Percentiles rank a stretch among this genome's conserved stretches.
These are phyloP conservation scores for Metellina segmentata DNA, from an alignment of 2,888 invertebrate genomes.

Conservation along the genomic window DNA sequence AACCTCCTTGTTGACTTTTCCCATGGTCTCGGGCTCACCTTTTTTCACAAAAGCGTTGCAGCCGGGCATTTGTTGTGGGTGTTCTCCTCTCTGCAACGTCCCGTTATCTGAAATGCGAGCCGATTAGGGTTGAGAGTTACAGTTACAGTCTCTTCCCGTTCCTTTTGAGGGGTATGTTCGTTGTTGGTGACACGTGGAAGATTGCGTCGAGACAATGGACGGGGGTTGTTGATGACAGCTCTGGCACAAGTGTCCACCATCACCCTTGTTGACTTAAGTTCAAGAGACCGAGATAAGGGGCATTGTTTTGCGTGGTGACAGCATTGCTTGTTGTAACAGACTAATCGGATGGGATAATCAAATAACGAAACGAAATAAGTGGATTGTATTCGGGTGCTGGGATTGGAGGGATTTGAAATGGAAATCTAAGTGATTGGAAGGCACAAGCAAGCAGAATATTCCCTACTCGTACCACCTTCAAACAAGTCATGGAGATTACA, in stretches of 20 bases:
- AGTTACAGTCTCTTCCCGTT: neutral
- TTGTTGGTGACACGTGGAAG: neutral
- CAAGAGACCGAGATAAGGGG: neutral
- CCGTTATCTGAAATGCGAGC: constrained; percentile 38
- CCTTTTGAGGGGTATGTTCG: neutral
- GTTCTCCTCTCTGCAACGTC: neutral
- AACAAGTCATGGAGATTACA: too few relatives aligned
- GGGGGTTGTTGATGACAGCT: neutral
- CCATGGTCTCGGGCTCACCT: constrained; percentile 40
- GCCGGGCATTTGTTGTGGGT: constrained; percentile 12
- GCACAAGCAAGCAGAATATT: too few relatives aligned
- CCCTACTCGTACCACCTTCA: too few relatives aligned
- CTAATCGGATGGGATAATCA: too few relatives aligned
- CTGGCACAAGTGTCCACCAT: neutral
- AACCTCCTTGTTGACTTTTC: constrained; percentile 64
- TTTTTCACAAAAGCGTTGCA: neutral
- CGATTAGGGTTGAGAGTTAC: constrained; percentile 12
- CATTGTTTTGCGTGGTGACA: neutral
- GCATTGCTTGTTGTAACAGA: neutral
- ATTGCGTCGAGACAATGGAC: neutral
- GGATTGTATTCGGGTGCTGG: too few relatives aligned
- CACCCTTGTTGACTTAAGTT: neutral
- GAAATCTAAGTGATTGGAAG: too few relatives aligned
- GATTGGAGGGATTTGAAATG: too few relatives aligned
- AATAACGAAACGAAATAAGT: too few relatives aligned